Evolutionary conservation across 2,113 vertebrate species (phyloP).

Genomic region (Mola mola): DNA sequence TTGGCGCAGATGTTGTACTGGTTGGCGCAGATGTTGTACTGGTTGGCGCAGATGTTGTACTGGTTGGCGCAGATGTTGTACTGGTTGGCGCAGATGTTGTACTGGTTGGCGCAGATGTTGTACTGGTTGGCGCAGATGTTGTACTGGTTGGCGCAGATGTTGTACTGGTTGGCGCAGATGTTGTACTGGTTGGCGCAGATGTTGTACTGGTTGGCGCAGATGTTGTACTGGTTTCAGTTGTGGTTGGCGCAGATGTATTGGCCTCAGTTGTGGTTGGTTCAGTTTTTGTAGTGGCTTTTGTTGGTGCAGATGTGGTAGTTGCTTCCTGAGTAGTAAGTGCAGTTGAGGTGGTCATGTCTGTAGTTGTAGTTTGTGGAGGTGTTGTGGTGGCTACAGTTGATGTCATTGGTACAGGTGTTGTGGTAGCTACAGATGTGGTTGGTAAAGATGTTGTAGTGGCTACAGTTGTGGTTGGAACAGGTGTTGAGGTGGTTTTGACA

Average conservation of each 20-base stretch:
- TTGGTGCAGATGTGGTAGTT: not conserved
- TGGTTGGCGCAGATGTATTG: not conserved
- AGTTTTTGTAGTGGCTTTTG: not conserved
- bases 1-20: too few relatives aligned
- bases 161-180: not conserved
- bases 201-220: not conserved
- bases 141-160: not conserved
- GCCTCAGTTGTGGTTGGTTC: not conserved
- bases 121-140: not conserved
- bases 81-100: too few relatives aligned
- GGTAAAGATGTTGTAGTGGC: not conserved
- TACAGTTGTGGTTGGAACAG: not conserved
- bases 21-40: too few relatives aligned
- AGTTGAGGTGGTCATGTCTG: not conserved
- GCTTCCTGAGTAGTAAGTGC: too few relatives aligned
- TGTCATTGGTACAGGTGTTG: not conserved
- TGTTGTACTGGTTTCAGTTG: not conserved
- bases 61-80: too few relatives aligned
- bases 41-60: too few relatives aligned
- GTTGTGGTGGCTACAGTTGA: not conserved
- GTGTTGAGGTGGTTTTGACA: not conserved
- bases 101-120: too few relatives aligned
- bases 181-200: too few relatives aligned
- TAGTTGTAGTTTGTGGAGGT: not conserved
- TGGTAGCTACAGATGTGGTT: not conserved